These are phyloP conservation scores for Oryzias dopingdopingensis DNA, from an alignment of 2,797 vertebrate species.

Conservation along the genomic window DNA sequence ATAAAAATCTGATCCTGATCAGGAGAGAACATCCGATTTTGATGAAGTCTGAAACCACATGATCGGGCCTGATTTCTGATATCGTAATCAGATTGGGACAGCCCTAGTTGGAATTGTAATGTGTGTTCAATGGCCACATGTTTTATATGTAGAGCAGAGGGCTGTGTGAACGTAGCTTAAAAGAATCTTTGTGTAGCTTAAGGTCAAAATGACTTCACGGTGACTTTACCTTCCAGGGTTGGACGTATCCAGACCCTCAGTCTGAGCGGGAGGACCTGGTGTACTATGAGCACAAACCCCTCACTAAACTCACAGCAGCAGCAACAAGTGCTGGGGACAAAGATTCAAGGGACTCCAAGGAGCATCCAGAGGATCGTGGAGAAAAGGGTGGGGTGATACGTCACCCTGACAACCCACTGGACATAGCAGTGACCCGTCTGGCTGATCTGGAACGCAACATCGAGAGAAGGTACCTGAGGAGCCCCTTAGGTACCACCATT, in stretches of 20 bases:
- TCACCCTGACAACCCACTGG: conserved; percentile 97
- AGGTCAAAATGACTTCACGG: conserved; percentile 7
- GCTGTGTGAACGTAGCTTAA: no score
- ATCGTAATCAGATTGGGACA: no score
- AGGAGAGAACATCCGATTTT: no score
- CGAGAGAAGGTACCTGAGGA: conserved; percentile 99
- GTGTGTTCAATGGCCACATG: no score
- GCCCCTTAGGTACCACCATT: conserved; percentile 99
- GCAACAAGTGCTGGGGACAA: conserved; percentile 73
- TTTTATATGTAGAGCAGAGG: no score
- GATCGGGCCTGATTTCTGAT: no score
- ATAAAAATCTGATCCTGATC: no score
- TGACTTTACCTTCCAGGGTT: conserved; percentile 80
- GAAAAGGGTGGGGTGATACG: conserved; percentile 87
- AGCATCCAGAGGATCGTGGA: conserved; percentile 81
- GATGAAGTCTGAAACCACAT: no score
- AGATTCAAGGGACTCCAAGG: conserved; percentile 81
- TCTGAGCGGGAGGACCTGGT: conserved; percentile 98
- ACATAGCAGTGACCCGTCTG: conserved; percentile 99
- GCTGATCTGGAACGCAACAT: conserved; percentile 99
- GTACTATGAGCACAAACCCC: conserved; percentile 96
- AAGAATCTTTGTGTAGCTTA: no score
- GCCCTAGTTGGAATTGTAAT: no score
- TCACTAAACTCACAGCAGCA: conserved; percentile 72
- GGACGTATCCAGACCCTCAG: conserved; percentile 93